Evolutionary conservation across 2,113 vertebrate species (phyloP).

Genomic region (Arenaria interpres): DNA sequence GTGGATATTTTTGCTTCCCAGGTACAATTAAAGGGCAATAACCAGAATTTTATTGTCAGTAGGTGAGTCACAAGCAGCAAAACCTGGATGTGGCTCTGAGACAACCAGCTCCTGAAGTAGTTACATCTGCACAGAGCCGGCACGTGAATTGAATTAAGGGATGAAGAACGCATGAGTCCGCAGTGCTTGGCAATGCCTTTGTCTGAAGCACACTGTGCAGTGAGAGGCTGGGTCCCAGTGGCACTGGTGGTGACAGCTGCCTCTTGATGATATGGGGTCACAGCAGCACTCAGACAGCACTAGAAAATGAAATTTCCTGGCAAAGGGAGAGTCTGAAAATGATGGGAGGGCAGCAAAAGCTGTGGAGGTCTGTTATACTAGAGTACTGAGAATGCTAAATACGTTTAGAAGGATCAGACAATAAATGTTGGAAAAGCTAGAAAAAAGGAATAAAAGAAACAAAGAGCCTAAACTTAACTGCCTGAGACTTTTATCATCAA

Average conservation of each 20-base stretch:
- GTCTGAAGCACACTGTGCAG: not conserved
- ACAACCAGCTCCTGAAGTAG: not conserved
- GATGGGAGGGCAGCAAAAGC: not conserved
- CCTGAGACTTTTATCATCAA: not conserved
- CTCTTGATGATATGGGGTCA: not conserved
- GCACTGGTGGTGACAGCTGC: not conserved
- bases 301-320: not conserved
- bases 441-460: not conserved
- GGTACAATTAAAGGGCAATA: not conserved
- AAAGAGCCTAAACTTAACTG: not conserved
- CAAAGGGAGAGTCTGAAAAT: not conserved
- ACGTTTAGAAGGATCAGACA: not conserved
- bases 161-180: not conserved
- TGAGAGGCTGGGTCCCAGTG: accelerated
- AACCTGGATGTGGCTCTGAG: not conserved
- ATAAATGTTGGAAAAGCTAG: not conserved
- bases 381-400: not conserved
- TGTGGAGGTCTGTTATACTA: not conserved
- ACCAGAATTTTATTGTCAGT: not conserved
- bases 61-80: not conserved
- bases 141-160: not conserved
- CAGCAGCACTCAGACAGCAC: not conserved
- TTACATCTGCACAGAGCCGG: accelerated
- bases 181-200: not conserved
- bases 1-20: not conserved